Conservation (phyloP, 1,140 invertebrate genomes). For the Drosophila rhopaloa region DNA sequence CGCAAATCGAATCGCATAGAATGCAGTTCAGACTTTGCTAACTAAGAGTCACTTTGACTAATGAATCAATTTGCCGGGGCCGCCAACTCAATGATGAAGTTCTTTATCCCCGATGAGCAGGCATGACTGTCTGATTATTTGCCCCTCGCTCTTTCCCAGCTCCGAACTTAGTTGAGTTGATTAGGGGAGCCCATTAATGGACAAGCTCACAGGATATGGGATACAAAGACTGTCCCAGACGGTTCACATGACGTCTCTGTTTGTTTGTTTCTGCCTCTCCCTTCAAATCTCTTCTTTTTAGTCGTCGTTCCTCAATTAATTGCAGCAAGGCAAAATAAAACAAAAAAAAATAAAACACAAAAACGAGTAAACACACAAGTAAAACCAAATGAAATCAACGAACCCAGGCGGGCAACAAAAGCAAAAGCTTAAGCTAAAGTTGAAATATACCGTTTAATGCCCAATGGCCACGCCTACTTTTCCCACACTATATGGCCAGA, state of each 20-base stretch:
- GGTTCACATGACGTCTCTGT: slow-evolving; percentile 81
- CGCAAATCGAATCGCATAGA: slow-evolving; percentile 41
- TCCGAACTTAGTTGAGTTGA: slow-evolving; percentile 55
- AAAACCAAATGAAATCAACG: slow-evolving; percentile 76
- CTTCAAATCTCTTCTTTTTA: slow-evolving; percentile 48
- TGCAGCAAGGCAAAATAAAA: slow-evolving; percentile 62
- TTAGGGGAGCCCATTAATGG: slow-evolving; percentile 77
- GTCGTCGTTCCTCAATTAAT: slow-evolving; percentile 74
- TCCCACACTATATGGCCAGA: slow-evolving; percentile 64
- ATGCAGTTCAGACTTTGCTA: slow-evolving; percentile 43
- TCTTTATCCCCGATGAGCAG: slow-evolving; percentile 38
- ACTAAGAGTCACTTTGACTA: slow-evolving; percentile 82
- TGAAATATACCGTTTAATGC: slow-evolving; percentile 79
- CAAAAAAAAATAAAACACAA: slow-evolving; percentile 37
- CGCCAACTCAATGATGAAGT: slow-evolving; percentile 61
- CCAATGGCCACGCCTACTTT: slow-evolving; percentile 77
- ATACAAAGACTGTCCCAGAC: slow-evolving; percentile 62
- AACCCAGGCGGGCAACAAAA: slow-evolving; percentile 51
- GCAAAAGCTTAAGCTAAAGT: slow-evolving; percentile 73
- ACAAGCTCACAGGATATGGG: slow-evolving; percentile 76
- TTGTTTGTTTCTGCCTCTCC: slow-evolving; percentile 40
- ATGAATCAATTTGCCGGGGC: slow-evolving; percentile 79
- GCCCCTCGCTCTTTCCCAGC: background rate
- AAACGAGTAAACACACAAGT: slow-evolving; percentile 54
- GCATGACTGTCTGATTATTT: slow-evolving; percentile 50